Evolutionary conservation across 92 coral and sea anemone species (phyloP).

Genomic region (Umimayanthus chanpuru): DNA sequence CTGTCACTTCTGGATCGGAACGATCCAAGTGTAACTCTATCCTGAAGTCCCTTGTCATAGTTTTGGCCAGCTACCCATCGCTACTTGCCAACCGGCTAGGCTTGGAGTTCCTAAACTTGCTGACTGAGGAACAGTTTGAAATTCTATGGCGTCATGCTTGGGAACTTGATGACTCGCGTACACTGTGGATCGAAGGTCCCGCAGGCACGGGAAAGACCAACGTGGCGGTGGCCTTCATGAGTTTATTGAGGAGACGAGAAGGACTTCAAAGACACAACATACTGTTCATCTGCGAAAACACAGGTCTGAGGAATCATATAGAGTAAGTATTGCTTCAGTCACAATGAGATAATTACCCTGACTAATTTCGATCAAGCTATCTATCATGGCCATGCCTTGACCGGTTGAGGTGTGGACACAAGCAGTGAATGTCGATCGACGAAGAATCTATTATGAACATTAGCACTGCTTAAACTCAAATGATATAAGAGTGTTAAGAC

Average conservation of each 20-base stretch:
- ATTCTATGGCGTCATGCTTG: neutral
- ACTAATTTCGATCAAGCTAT: no score
- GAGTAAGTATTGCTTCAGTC: conserved; percentile 21
- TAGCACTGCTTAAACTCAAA: no score
- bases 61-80: conserved; percentile 43
- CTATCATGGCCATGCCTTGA: no score
- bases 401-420: no score
- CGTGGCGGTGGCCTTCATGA: conserved; percentile 47
- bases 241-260: neutral
- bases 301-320: conserved; percentile 12
- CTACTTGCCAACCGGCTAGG: conserved; percentile 32
- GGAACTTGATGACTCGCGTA: neutral
- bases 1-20: neutral
- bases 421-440: no score
- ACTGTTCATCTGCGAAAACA: conserved; percentile 37
- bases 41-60: conserved; percentile 21
- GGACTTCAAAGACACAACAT: neutral
- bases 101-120: conserved; percentile 8
- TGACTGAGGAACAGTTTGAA: conserved; percentile 41
- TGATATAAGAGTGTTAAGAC: no score
- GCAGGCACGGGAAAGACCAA: conserved; percentile 53
- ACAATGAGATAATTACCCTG: no score
- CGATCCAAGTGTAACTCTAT: neutral
- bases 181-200: conserved; percentile 41
- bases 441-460: no score